Conservation (phyloP, 2,888 invertebrate species). For the Andricus quercusramuli region DNA sequence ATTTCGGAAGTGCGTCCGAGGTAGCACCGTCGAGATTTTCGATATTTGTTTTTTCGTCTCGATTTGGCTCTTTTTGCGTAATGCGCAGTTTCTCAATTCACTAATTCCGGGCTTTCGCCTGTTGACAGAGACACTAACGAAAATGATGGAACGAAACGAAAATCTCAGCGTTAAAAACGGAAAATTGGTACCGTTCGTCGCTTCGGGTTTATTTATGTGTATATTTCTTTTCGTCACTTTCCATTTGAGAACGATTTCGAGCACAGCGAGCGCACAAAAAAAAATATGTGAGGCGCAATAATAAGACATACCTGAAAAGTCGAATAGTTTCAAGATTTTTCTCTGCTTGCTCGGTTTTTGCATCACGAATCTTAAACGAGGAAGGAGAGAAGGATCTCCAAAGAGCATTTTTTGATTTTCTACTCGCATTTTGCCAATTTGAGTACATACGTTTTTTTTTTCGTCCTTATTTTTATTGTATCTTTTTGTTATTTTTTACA, state of each 20-base stretch:
- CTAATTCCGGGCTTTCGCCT: background rate
- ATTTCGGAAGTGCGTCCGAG: slow-evolving; percentile 16
- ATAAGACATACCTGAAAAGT: background rate
- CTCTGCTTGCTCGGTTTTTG: background rate
- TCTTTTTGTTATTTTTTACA: slow-evolving; percentile 17
- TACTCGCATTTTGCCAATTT: background rate
- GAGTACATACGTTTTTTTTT: background rate
- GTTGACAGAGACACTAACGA: slow-evolving; percentile 29
- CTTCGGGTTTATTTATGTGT: slow-evolving; percentile 27
- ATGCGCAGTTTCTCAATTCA: no score
- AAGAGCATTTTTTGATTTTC: slow-evolving; percentile 4
- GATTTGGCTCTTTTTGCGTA: no score
- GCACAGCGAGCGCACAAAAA: slow-evolving; percentile 41
- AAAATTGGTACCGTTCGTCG: slow-evolving; percentile 32
- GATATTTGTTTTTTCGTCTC: background rate
- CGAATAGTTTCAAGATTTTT: background rate
- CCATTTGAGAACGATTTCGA: slow-evolving; percentile 7
- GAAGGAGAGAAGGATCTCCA: background rate
- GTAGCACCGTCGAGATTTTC: slow-evolving; percentile 12
- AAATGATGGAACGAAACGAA: slow-evolving; percentile 11
- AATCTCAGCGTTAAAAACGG: slow-evolving; percentile 21
- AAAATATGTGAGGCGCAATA: slow-evolving; percentile 24
- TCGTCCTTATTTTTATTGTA: slow-evolving; percentile 3
- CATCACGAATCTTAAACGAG: background rate
- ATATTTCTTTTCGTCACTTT: background rate